phyloP scores from a whole-genome alignment of 2,113 vertebrate genomes.

The Spea multiplicata region DNA sequence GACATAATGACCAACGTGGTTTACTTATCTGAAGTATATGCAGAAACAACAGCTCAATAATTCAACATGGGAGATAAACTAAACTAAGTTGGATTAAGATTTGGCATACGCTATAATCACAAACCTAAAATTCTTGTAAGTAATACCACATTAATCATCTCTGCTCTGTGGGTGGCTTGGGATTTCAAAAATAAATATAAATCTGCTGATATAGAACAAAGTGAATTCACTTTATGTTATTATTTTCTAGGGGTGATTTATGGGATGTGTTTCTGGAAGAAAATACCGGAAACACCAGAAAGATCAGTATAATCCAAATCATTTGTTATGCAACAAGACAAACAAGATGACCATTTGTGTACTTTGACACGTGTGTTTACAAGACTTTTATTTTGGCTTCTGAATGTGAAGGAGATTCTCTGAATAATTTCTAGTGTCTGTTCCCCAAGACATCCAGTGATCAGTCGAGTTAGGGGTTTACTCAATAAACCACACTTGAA shows the following conservation, averaged over 20 bases:
- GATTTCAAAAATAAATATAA: background rate
- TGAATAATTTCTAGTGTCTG: too few relatives aligned
- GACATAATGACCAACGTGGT: background rate
- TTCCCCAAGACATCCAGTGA: too few relatives aligned
- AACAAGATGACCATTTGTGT: background rate
- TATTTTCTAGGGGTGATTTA: conserved; percentile 1
- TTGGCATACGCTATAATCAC: background rate
- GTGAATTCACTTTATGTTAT: conserved; percentile 1
- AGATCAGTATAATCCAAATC: background rate
- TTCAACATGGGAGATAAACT: background rate
- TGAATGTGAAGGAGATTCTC: too few relatives aligned
- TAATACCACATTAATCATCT: conserved; percentile 1
- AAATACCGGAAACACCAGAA: background rate
- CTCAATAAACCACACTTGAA: too few relatives aligned
- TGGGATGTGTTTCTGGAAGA: background rate
- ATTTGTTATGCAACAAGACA: background rate
- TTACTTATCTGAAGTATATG: background rate
- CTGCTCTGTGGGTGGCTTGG: background rate
- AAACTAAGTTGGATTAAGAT: conserved; percentile 1
- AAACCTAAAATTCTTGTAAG: background rate
- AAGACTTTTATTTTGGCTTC: too few relatives aligned
- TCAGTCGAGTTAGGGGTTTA: too few relatives aligned
- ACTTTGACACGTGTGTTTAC: background rate
- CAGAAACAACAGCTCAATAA: background rate
- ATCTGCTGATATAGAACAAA: background rate